phyloP scores from a whole-genome alignment of 2,797 vertebrate species.

The Alcedo atthis region DNA sequence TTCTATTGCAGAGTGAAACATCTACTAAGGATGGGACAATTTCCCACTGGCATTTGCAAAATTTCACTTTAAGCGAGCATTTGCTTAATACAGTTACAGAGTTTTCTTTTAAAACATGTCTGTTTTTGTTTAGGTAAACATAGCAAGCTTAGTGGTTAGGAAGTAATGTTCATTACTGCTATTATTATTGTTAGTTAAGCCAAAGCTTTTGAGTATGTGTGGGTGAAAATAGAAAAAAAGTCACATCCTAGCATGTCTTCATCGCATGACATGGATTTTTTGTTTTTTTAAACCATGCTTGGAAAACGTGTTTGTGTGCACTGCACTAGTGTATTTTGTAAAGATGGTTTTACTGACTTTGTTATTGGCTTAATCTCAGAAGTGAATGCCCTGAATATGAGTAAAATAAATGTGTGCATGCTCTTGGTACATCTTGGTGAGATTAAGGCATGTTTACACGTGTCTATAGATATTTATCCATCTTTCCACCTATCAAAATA shows the following conservation, averaged over 20 bases:
- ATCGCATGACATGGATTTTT: neutral
- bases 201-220: neutral
- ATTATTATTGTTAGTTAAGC: neutral
- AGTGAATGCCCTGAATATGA: neutral
- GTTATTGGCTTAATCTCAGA: neutral
- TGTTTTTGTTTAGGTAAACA: slow-evolving; percentile 14
- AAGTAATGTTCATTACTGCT: slow-evolving; percentile 15
- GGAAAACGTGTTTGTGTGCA: neutral
- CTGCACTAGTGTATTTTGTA: neutral
- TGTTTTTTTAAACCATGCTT: neutral
- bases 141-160: neutral
- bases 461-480: neutral
- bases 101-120: slow-evolving; percentile 9
- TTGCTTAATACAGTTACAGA: neutral
- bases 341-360: neutral
- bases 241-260: neutral
- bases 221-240: slow-evolving; percentile 1
- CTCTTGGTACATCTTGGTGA: neutral
- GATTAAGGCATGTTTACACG: neutral
- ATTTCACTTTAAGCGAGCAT: neutral
- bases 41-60: neutral
- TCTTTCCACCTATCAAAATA: neutral
- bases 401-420: neutral
- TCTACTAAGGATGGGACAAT: neutral
- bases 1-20: neutral